Evolutionary conservation across 2,113 vertebrate genomes (phyloP).

Genomic region (Menura novaehollandiae): DNA sequence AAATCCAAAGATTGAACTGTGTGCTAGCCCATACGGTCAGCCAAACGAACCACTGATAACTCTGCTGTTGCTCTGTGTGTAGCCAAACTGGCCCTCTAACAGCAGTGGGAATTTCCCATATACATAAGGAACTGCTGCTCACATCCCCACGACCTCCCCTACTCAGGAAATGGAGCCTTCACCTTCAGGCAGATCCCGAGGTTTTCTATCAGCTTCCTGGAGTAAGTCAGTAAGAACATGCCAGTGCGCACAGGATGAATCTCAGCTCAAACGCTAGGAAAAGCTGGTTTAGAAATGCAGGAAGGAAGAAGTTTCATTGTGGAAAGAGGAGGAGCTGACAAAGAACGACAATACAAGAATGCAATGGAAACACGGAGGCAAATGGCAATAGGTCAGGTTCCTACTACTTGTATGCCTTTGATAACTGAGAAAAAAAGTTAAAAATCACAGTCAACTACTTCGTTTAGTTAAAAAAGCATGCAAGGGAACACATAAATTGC

Average conservation of each 20-base stretch:
- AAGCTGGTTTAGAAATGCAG: conserved; percentile 28
- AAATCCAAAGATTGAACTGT: background rate
- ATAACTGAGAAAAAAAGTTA: background rate
- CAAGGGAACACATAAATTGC: background rate
- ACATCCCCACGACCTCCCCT: background rate
- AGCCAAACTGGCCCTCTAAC: background rate
- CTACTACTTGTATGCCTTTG: background rate
- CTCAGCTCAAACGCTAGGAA: background rate
- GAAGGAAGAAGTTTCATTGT: conserved; percentile 39
- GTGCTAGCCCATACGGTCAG: background rate
- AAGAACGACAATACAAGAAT: background rate
- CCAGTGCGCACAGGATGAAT: background rate
- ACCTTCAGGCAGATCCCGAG: background rate
- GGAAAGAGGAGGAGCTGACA: conserved; percentile 11
- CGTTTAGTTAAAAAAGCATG: background rate
- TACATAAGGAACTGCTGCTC: background rate
- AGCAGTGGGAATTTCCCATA: background rate
- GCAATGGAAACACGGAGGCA: background rate
- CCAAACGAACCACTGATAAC: background rate
- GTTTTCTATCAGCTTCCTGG: background rate
- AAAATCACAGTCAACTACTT: background rate
- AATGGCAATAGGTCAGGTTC: background rate
- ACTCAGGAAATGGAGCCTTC: background rate
- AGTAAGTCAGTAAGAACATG: background rate
- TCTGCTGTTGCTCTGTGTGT: background rate